A percentile compares a stretch with the other conserved stretches of the same genome.
Evolutionary conservation across 2,113 vertebrate genomes (phyloP).

Genomic region (Lepus timidus): DNA sequence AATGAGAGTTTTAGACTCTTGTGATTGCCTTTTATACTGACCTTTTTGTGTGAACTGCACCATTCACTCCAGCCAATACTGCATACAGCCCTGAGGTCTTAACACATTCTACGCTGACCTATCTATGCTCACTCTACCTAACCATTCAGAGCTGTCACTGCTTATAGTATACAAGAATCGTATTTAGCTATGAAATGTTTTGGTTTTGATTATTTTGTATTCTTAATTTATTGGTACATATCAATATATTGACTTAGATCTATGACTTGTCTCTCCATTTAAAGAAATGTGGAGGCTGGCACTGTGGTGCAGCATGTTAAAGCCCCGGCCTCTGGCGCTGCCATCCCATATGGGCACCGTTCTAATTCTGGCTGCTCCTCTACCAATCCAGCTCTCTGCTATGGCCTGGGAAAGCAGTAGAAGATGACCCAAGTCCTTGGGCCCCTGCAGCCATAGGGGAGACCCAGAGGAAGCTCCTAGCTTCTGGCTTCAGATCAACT

Average conservation of each 20-base stretch:
- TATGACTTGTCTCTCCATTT: not conserved
- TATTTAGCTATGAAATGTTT: not conserved
- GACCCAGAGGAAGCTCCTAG: too few species aligned
- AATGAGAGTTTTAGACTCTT: not conserved
- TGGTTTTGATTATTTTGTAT: not conserved
- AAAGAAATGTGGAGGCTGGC: not conserved
- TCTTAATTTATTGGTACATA: not conserved
- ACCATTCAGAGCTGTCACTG: not conserved
- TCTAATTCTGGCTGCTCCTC: too few species aligned
- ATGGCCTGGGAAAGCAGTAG: too few species aligned
- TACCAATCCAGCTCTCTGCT: too few species aligned
- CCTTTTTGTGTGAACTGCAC: not conserved
- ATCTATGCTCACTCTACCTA: not conserved
- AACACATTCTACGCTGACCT: not conserved
- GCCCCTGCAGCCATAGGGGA: too few species aligned
- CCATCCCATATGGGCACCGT: too few species aligned
- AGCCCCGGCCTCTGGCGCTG: too few species aligned
- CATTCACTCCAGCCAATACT: fast-evolving
- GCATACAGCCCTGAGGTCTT: not conserved
- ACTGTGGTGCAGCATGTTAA: too few species aligned
- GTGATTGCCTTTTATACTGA: fast-evolving
- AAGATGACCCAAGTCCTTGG: too few species aligned
- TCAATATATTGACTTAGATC: not conserved
- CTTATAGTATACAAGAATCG: not conserved
- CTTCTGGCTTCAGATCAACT: too few species aligned